These are phyloP conservation scores for Calephelis nemesis DNA, from an alignment of 1,140 invertebrate genomes.

Conservation along the genomic window DNA sequence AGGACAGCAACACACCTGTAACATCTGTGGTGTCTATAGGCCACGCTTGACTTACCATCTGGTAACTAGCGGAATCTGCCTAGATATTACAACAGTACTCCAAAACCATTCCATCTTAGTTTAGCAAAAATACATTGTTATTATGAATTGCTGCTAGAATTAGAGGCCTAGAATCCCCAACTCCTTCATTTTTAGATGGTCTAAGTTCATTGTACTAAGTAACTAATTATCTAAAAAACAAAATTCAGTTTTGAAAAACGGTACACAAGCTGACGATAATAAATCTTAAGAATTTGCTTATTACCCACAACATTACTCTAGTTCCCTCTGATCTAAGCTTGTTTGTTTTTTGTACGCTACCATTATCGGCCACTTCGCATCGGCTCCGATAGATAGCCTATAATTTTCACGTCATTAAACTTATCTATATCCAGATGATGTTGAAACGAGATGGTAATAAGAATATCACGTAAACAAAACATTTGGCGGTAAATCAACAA, in stretches of 20 bases:
- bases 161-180: too few relatives aligned
- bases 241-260: constrained; percentile 1
- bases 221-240: neutral
- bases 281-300: constrained; percentile 13
- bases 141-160: too few relatives aligned
- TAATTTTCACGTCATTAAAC: constrained; percentile 35
- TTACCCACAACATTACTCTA: constrained; percentile 5
- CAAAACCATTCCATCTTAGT: too few relatives aligned
- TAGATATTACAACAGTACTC: too few relatives aligned
- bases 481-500: constrained; percentile 13
- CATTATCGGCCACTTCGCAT: constrained; percentile 33
- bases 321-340: constrained; percentile 25
- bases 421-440: constrained; percentile 21
- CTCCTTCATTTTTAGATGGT: too few relatives aligned
- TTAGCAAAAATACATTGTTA: too few relatives aligned
- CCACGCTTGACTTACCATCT: too few relatives aligned
- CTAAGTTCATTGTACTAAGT: too few relatives aligned
- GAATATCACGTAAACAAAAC: constrained; percentile 16
- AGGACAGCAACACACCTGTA: too few relatives aligned
- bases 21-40: too few relatives aligned
- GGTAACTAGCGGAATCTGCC: too few relatives aligned
- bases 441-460: constrained; percentile 14
- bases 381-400: constrained; percentile 26
- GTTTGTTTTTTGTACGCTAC: constrained; percentile 33
- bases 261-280: neutral